A percentile compares a stretch with the other conserved stretches of the same genome.
phyloP scores from a whole-genome alignment of 1,140 invertebrate species.

The Goniozus legneri region DNA sequence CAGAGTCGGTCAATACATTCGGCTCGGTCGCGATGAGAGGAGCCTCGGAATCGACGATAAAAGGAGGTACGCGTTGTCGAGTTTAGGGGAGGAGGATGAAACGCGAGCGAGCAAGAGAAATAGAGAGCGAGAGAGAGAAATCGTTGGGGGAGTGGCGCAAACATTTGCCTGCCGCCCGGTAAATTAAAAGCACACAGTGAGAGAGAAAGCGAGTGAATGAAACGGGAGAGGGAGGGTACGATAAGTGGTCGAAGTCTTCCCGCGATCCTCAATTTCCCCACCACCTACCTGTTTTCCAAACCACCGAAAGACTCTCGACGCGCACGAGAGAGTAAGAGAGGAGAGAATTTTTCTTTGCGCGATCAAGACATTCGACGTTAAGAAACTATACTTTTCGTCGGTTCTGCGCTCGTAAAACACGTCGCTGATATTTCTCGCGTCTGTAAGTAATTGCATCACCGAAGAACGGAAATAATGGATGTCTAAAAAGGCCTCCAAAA shows the following conservation, averaged over 20 bases:
- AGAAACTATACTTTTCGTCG: no score
- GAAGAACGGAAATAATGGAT: no score
- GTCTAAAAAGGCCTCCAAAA: no score
- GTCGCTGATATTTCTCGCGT: no score
- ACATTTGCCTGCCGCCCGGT: constrained; percentile 56
- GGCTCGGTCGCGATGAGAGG: constrained; percentile 7
- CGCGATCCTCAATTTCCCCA: constrained; percentile 26
- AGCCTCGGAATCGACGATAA: constrained; percentile 11
- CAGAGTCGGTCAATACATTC: constrained; percentile 43
- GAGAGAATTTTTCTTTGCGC: background rate
- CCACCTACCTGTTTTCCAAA: background rate
- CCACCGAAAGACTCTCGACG: no score
- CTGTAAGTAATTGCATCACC: no score
- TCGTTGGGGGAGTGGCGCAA: constrained; percentile 49
- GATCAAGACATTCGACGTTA: no score
- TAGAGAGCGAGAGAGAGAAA: background rate
- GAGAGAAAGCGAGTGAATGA: constrained; percentile 43
- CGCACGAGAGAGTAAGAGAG: background rate
- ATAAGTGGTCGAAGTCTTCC: constrained; percentile 26
- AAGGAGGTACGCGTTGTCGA: constrained; percentile 17
- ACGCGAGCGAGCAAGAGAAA: constrained; percentile 12
- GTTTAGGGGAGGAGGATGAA: constrained; percentile 14
- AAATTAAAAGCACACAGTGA: constrained; percentile 56
- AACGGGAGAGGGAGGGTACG: constrained; percentile 22
- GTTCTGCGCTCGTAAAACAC: no score